phyloP scores from a whole-genome alignment of 2,797 vertebrate species.

The Gobio occitaniae region DNA sequence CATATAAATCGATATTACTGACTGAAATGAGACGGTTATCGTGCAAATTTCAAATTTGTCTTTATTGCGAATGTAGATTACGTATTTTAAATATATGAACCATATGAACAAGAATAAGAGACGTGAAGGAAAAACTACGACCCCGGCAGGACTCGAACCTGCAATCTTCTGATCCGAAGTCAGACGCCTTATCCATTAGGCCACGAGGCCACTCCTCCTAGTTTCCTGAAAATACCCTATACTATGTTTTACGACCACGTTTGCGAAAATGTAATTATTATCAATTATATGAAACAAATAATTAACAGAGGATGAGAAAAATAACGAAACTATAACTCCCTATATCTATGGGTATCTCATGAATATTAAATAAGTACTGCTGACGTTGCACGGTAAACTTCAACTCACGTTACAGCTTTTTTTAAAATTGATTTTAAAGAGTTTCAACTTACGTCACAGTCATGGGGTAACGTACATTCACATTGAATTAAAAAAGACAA shows the following conservation, averaged over 20 bases:
- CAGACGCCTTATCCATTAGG: constrained; percentile 99
- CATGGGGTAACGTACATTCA: too few relatives aligned
- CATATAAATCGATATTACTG: not conserved
- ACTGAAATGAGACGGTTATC: not conserved
- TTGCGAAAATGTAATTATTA: fast-evolving
- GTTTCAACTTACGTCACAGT: too few relatives aligned
- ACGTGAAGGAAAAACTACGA: constrained; percentile 59
- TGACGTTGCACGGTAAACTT: not conserved
- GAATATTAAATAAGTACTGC: not conserved
- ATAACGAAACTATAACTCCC: not conserved
- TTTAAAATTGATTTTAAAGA: too few relatives aligned
- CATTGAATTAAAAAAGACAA: too few relatives aligned
- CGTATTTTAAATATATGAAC: not conserved
- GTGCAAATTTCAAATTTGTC: not conserved
- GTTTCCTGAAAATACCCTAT: fast-evolving
- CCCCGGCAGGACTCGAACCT: constrained; percentile 98
- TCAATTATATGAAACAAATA: too few relatives aligned
- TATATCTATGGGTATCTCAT: not conserved
- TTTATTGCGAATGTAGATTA: not conserved
- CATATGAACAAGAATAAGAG: fast-evolving
- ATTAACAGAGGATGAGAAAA: not conserved
- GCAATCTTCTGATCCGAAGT: constrained; percentile 98
- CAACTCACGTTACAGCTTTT: too few relatives aligned
- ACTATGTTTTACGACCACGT: not conserved
- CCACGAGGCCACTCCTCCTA: constrained; percentile 82